Conservation (phyloP, 2,797 vertebrate species). For the Myoxocephalus aenaeus region DNA sequence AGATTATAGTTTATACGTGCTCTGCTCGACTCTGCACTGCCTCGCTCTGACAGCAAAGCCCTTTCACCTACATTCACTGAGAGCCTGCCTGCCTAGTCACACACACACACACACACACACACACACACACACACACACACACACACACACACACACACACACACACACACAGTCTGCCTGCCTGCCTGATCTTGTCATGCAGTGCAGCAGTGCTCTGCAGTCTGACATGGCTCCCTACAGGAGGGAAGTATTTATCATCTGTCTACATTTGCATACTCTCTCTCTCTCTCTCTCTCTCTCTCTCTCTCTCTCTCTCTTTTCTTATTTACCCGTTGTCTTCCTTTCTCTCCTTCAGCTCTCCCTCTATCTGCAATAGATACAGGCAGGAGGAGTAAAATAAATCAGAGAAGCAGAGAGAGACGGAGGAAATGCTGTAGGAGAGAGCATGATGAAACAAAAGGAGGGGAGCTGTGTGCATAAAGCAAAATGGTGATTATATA, state of each 20-base stretch:
- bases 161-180: constrained; percentile 47
- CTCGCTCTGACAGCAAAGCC: constrained; percentile 71
- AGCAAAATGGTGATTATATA: constrained; percentile 14
- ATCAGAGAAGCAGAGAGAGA: not conserved
- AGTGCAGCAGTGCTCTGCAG: constrained; percentile 66
- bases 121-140: constrained; percentile 11
- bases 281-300: constrained; percentile 22
- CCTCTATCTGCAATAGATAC: constrained; percentile 9
- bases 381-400: not conserved
- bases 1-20: constrained; percentile 70
- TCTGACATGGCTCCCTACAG: constrained; percentile 67
- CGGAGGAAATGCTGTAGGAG: constrained; percentile 4
- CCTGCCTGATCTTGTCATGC: constrained; percentile 66
- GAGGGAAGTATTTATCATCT: constrained; percentile 67
- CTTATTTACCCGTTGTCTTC: constrained; percentile 14
- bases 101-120: constrained; percentile 13
- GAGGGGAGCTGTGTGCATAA: constrained; percentile 13
- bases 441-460: constrained; percentile 13
- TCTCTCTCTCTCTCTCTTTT: constrained; percentile 11
- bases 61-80: constrained; percentile 78
- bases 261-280: constrained; percentile 47
- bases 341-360: constrained; percentile 15
- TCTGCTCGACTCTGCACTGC: constrained; percentile 66
- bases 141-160: constrained; percentile 4
- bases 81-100: constrained; percentile 41